These are phyloP conservation scores for Tetranychus piercei DNA, from an alignment of 2,888 invertebrate genomes.

Conservation along the genomic window DNA sequence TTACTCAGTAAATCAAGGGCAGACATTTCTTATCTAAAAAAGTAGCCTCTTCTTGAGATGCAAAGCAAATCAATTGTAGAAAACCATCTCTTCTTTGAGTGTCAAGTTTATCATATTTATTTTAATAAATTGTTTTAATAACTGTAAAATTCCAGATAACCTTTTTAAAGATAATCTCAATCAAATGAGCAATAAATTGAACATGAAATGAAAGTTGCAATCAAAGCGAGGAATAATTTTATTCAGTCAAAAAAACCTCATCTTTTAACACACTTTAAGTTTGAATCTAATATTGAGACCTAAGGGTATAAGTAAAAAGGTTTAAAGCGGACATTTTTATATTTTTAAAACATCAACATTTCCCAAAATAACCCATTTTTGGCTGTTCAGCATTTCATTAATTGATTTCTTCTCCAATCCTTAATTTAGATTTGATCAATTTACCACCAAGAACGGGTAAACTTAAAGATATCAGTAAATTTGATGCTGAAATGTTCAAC, in stretches of 20 bases:
- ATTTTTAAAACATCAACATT: neutral
- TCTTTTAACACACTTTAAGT: too few relatives aligned
- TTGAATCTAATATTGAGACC: too few relatives aligned
- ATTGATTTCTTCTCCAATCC: neutral
- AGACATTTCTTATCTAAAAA: too few relatives aligned
- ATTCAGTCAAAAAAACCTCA: too few relatives aligned
- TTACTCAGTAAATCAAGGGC: too few relatives aligned
- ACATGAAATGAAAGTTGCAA: neutral
- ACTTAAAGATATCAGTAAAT: conserved; percentile 55
- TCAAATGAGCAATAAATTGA: neutral
- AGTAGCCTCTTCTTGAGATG: too few relatives aligned
- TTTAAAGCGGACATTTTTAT: neutral
- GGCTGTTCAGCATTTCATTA: neutral
- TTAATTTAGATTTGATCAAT: neutral
- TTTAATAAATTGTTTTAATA: neutral
- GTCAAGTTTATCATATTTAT: neutral
- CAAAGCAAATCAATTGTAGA: too few relatives aligned
- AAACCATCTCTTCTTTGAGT: neutral
- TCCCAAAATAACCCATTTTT: too few relatives aligned
- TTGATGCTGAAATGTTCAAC: conserved; percentile 74
- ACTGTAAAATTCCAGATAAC: too few relatives aligned
- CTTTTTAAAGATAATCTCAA: neutral
- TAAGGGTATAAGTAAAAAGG: too few relatives aligned
- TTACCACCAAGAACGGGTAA: conserved; percentile 49
- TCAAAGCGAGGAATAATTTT: too few relatives aligned